phyloP scores from a whole-genome alignment of 92 coral and sea anemone genomes.

The Montipora capitata region DNA sequence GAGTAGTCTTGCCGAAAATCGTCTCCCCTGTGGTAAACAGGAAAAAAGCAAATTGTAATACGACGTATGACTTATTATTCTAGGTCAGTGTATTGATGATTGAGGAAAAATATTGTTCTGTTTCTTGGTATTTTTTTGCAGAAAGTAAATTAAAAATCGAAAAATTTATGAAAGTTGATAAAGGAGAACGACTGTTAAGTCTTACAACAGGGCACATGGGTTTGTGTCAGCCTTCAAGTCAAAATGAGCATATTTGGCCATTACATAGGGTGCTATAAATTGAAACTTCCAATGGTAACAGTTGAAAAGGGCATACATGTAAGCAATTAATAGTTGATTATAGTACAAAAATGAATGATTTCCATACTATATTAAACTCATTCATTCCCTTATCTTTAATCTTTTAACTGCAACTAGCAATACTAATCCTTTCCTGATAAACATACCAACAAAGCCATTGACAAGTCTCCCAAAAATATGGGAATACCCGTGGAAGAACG shows the following conservation, averaged over 20 bases:
- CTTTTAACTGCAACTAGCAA: too few species aligned
- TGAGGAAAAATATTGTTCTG: not conserved
- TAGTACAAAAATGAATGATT: not conserved
- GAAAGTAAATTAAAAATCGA: not conserved
- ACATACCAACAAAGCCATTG: not conserved
- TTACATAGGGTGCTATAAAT: not conserved
- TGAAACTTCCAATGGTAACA: not conserved
- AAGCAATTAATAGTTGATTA: too few species aligned
- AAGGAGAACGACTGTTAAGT: not conserved
- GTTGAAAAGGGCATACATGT: not conserved
- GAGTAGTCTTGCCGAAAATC: conserved; percentile 66
- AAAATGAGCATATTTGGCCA: not conserved
- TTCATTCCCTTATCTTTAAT: not conserved
- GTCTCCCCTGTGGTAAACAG: conserved; percentile 38
- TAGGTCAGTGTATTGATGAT: not conserved
- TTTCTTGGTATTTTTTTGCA: not conserved
- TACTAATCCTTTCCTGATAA: too few species aligned
- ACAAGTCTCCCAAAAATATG: not conserved
- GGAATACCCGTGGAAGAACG: not conserved
- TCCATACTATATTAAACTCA: not conserved
- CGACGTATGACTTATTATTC: not conserved
- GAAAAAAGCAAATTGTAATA: not conserved
- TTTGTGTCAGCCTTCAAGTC: not conserved
- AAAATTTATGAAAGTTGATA: not conserved
- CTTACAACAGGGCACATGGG: not conserved